phyloP scores from a whole-genome alignment of 2,797 vertebrate genomes.

The Poecilia velifera region DNA sequence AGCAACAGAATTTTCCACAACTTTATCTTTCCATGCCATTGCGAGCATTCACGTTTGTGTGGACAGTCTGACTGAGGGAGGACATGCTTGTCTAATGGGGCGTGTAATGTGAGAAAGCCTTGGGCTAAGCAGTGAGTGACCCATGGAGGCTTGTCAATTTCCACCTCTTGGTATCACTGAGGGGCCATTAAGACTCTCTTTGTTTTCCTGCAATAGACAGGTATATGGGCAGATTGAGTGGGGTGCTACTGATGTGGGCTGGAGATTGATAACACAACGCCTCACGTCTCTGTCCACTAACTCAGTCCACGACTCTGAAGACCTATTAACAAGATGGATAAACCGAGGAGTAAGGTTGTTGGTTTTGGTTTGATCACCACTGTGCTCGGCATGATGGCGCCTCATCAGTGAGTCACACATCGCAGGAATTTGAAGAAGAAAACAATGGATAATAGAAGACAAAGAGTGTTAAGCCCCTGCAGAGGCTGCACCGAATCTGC shows the following conservation, averaged over 20 bases:
- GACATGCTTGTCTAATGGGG: conserved; percentile 27
- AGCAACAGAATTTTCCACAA: neutral
- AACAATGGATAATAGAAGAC: conserved; percentile 28
- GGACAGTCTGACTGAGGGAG: conserved; percentile 6
- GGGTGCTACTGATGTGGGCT: conserved; percentile 21
- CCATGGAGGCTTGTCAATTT: conserved; percentile 49
- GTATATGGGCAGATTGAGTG: conserved; percentile 15
- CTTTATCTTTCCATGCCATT: conserved; percentile 38
- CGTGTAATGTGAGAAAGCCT: conserved; percentile 37
- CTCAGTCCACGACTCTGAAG: conserved; percentile 31
- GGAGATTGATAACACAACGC: conserved; percentile 22
- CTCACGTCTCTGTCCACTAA: conserved; percentile 33
- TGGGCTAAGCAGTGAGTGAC: conserved; percentile 37
- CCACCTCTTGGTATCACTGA: conserved; percentile 35
- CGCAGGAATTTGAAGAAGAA: conserved; percentile 20
- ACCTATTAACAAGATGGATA: conserved; percentile 36
- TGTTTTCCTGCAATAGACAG: conserved; percentile 38
- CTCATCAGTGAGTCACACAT: conserved; percentile 28
- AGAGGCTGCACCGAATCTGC: conserved; percentile 55
- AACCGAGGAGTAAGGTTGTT: conserved; percentile 24
- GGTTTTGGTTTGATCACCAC: conserved; percentile 42
- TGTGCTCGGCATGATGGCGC: conserved; percentile 26
- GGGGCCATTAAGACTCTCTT: conserved; percentile 26
- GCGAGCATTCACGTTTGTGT: conserved; percentile 13
- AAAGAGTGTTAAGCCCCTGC: conserved; percentile 45